These are phyloP conservation scores for Aradus depressus DNA, from an alignment of 2,888 invertebrate species.

Conservation along the genomic window DNA sequence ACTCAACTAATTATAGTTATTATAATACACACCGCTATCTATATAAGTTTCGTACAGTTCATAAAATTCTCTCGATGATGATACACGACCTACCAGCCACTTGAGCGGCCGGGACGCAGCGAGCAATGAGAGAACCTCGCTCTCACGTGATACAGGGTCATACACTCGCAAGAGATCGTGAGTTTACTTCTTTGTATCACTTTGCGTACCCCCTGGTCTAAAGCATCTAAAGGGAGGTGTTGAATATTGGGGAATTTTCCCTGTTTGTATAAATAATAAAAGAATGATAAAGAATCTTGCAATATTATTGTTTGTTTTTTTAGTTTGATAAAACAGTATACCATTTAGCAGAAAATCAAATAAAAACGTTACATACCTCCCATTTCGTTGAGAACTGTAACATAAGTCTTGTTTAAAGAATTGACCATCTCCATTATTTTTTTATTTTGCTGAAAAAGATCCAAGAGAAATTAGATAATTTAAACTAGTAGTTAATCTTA, in stretches of 20 bases:
- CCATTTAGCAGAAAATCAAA: not conserved
- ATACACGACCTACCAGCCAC: too few relatives aligned
- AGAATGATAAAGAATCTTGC: not conserved
- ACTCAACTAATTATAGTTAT: too few relatives aligned
- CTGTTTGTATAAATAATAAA: too few relatives aligned
- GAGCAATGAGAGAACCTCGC: too few relatives aligned
- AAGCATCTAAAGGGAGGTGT: not conserved
- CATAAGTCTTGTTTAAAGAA: slow-evolving; percentile 45
- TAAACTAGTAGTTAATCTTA: not conserved
- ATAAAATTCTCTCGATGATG: too few relatives aligned
- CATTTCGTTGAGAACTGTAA: slow-evolving; percentile 43
- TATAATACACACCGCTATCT: too few relatives aligned
- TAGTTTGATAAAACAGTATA: not conserved
- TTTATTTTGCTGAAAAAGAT: slow-evolving; percentile 49
- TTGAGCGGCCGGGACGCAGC: too few relatives aligned
- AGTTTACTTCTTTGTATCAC: too few relatives aligned
- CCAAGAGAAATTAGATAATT: not conserved
- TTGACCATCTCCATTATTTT: slow-evolving; percentile 57
- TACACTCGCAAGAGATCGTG: too few relatives aligned
- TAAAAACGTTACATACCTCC: slow-evolving; percentile 20
- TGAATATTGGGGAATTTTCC: too few relatives aligned
- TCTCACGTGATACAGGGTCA: too few relatives aligned
- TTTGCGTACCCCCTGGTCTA: not conserved
- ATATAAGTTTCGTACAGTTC: too few relatives aligned
- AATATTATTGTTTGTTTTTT: not conserved